These are phyloP conservation scores for Cassiopea andromeda DNA, from an alignment of 30 jellyfish, hydroid and myxozoan species.

Conservation along the genomic window DNA sequence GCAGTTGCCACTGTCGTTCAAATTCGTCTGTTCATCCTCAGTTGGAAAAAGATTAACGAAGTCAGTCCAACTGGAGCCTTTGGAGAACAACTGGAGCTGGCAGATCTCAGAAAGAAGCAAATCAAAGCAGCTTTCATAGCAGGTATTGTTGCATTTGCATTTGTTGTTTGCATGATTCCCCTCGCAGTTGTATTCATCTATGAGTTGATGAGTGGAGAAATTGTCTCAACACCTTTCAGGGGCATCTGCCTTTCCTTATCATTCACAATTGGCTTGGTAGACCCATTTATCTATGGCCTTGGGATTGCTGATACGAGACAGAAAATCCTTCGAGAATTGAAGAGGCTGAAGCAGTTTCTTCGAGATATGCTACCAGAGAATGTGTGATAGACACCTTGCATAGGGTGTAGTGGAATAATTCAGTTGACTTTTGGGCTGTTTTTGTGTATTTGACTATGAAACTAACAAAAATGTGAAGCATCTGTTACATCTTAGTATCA, in stretches of 20 bases:
- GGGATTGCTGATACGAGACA: neutral
- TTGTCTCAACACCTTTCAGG: neutral
- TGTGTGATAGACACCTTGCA: neutral
- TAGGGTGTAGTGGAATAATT: too few species aligned
- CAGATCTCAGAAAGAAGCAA: neutral
- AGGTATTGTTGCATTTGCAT: neutral
- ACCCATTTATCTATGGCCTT: constrained; percentile 2
- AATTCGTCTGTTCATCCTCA: neutral
- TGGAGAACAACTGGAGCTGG: neutral
- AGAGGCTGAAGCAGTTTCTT: neutral
- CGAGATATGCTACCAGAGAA: neutral
- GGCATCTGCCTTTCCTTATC: neutral
- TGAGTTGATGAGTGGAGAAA: neutral
- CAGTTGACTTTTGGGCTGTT: too few species aligned
- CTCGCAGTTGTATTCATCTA: neutral
- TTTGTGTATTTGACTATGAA: too few species aligned
- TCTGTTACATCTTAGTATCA: too few species aligned
- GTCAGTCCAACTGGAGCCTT: neutral
- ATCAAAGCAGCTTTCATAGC: neutral
- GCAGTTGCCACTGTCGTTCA: neutral
- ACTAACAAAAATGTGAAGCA: too few species aligned
- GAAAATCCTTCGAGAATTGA: neutral
- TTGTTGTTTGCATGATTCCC: neutral
- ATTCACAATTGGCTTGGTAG: neutral
- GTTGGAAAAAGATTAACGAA: neutral